Evolutionary conservation across 2,113 vertebrate species (phyloP).

Genomic region (Ciconia boyciana): DNA sequence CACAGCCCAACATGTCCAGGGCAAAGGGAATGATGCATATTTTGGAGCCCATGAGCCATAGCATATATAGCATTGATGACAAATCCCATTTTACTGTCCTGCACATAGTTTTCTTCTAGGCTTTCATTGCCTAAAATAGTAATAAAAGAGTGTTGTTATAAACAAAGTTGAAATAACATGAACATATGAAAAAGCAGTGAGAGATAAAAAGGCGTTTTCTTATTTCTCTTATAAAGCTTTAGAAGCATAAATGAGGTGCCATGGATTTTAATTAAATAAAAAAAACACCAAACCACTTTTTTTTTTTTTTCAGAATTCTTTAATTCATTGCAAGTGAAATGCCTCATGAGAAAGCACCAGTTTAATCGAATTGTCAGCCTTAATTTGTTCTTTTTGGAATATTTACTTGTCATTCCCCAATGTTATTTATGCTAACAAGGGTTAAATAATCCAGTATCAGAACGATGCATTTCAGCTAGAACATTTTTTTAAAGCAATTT

Average conservation of each 20-base stretch:
- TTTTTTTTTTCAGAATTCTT: background rate
- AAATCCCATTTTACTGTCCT: slow-evolving; percentile 99
- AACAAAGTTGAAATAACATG: background rate
- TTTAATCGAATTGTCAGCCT: background rate
- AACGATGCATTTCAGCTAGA: background rate
- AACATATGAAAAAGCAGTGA: background rate
- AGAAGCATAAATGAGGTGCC: background rate
- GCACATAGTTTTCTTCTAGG: slow-evolving; percentile 94
- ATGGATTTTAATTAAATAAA: background rate
- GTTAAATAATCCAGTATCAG: background rate
- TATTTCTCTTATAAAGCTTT: background rate
- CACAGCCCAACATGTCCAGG: slow-evolving; percentile 87
- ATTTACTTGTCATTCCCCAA: background rate
- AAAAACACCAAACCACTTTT: background rate
- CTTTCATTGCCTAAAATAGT: slow-evolving; percentile 85
- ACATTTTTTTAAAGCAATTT: background rate
- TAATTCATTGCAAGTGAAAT: background rate
- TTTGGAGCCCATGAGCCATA: slow-evolving; percentile 96
- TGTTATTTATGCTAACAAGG: background rate
- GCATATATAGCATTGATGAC: slow-evolving; percentile 99
- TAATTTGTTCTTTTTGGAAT: background rate
- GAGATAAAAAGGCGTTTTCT: background rate
- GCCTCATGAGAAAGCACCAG: background rate
- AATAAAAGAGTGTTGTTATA: background rate
- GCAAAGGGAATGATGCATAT: slow-evolving; percentile 91